These are phyloP conservation scores for Ametastegia equiseti DNA, from an alignment of 2,888 invertebrate species.

Conservation along the genomic window DNA sequence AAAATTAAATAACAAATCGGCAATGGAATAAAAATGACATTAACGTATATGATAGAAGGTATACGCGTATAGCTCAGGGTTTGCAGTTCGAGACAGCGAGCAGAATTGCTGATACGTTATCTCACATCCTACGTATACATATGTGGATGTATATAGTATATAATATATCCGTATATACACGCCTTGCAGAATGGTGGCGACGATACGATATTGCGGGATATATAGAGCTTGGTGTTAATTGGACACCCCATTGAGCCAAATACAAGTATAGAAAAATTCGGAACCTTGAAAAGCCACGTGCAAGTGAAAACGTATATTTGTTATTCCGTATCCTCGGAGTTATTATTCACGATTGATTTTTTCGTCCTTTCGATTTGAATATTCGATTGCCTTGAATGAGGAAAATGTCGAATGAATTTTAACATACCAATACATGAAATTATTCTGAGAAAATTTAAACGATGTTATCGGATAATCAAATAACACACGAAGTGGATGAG, in stretches of 20 bases:
- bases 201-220: conserved; percentile 13
- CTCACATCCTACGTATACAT: background rate
- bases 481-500: too few relatives aligned
- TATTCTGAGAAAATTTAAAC: too few relatives aligned
- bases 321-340: background rate
- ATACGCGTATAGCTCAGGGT: background rate
- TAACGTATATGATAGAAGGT: background rate
- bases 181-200: conserved; percentile 6
- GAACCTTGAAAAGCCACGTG: background rate
- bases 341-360: background rate
- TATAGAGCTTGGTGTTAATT: background rate
- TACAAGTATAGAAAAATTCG: background rate
- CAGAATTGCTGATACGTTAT: conserved; percentile 23
- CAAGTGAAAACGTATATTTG: background rate
- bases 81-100: background rate
- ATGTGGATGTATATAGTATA: background rate
- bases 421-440: too few relatives aligned
- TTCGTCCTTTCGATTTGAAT: conserved; percentile 12
- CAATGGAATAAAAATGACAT: background rate
- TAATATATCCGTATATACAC: too few relatives aligned
- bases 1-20: too few relatives aligned
- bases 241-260: background rate
- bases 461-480: too few relatives aligned
- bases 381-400: too few relatives aligned
- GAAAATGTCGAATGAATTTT: too few relatives aligned